A percentile compares a stretch with the other conserved stretches of the same genome.
phyloP scores from a whole-genome alignment of 2,888 invertebrate genomes.

The Brachyptera risi region DNA sequence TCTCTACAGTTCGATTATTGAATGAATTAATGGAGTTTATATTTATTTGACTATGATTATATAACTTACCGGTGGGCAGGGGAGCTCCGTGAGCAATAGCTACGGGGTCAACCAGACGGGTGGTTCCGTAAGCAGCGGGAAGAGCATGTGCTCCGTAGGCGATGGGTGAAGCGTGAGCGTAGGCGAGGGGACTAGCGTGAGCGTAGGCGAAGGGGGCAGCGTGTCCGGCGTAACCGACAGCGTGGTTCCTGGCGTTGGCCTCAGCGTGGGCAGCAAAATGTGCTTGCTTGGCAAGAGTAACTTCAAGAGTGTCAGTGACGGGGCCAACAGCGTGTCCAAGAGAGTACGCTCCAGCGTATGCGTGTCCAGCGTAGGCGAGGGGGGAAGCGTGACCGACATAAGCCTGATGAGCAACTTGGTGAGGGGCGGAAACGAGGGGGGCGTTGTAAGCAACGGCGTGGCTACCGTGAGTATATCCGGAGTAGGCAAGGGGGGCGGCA shows the following conservation, averaged over 20 bases:
- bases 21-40: no score
- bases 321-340: conserved; percentile 43
- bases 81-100: conserved; percentile 15
- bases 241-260: no score
- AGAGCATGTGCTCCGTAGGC: conserved; percentile 23
- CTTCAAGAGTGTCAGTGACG: no score
- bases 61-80: conserved; percentile 39
- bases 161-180: conserved; percentile 37
- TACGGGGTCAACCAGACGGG: no score
- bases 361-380: conserved; percentile 8
- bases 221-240: conserved; percentile 46
- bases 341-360: conserved; percentile 44
- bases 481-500: conserved; percentile 27
- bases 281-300: no score
- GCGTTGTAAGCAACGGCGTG: conserved; percentile 37
- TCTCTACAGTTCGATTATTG: no score
- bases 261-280: no score
- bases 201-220: conserved; percentile 44
- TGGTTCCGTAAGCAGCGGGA: conserved; percentile 42
- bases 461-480: conserved; percentile 32
- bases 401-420: conserved; percentile 6
- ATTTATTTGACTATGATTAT: no score
- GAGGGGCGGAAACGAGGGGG: conserved; percentile 24
- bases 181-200: conserved; percentile 36
- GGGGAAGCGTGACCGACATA: conserved; percentile 20